Evolutionary conservation across 1,140 invertebrate genomes (phyloP).

Genomic region (Chironomus tepperi): DNA sequence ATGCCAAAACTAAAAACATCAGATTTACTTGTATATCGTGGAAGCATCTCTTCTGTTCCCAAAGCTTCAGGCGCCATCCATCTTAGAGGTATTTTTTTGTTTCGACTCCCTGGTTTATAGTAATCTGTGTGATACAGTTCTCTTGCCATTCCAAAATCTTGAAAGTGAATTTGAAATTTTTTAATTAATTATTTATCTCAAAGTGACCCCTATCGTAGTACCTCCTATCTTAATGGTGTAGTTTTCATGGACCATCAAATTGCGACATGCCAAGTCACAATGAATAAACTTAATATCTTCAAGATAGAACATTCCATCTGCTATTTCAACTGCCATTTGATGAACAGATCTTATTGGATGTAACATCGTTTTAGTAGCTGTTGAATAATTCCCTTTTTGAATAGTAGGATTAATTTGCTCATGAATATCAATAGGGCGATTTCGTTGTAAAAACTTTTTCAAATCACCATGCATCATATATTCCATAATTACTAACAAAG

Average conservation of each 20-base stretch:
- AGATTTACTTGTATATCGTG: slow-evolving; percentile 54
- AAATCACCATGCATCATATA: slow-evolving; percentile 66
- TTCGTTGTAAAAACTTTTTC: slow-evolving; percentile 51
- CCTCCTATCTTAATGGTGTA: slow-evolving; percentile 61
- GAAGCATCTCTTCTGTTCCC: slow-evolving; percentile 50
- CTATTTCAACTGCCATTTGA: slow-evolving; percentile 52
- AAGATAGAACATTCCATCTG: slow-evolving; percentile 58
- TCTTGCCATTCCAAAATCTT: slow-evolving; percentile 65
- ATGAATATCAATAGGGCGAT: slow-evolving; percentile 28
- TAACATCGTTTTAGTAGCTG: slow-evolving; percentile 16
- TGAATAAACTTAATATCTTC: slow-evolving; percentile 56
- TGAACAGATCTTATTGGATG: slow-evolving; percentile 49
- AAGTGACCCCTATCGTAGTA: too few species aligned
- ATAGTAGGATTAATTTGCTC: slow-evolving; percentile 20
- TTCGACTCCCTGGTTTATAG: slow-evolving; percentile 49
- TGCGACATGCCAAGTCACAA: slow-evolving; percentile 64
- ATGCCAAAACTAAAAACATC: slow-evolving; percentile 72
- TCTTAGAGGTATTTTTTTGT: slow-evolving; percentile 55
- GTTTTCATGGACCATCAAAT: slow-evolving; percentile 60
- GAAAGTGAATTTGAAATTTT: too few species aligned
- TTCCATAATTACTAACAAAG: slow-evolving; percentile 66
- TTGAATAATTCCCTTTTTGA: slow-evolving; percentile 24
- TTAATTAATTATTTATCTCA: too few species aligned
- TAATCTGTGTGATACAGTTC: slow-evolving; percentile 53
- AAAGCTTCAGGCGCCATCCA: slow-evolving; percentile 76